Evolutionary conservation across 2,888 invertebrate genomes (phyloP), one percentile per base, ranked within the genome.

Genomic region (Zhengitettix transpicula): DNA sequence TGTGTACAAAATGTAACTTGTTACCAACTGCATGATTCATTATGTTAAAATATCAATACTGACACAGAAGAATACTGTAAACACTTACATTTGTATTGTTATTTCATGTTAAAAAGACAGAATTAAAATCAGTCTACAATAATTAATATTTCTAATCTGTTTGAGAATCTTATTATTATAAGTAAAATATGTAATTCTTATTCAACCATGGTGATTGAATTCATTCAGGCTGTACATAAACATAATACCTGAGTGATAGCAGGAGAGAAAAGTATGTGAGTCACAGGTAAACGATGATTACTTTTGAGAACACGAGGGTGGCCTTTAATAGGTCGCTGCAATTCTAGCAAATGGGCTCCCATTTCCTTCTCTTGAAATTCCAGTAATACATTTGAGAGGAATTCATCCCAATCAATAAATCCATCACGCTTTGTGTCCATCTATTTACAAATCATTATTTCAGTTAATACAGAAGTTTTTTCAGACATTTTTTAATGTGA

Each of bases 331-430:
- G 87, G 85, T 47, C 75, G 71, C 65, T 82, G 81, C 59, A 87
- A 69, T 1, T 78, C 73, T 66, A 81, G 80, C 61, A 80, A 80
- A 68, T 82, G 81, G 64, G 77, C 75, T 66, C 80, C 79, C 0
- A 79, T 77, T 67, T 85, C 84, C 65, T 81, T 80, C 57, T 79
- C 78, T 71, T 83, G 81, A 73, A 84, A 87, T 55, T 86, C 86
- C 62, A 87, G 74, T 62, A 89, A 78, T 64, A 89, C 74, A 73
- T 85, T 84, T 0, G 87, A 85, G 41, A 89, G 80, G 67, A 89
- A 80, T 71, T 90, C 89, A 68, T 88, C 82, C 89, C 89, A 90
- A 64, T 52, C 41, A 9, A 61, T 47, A 12, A 28, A 53, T 9
- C 56, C 58, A 41, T 57, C 53, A 11, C 56, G 40, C n/a, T 58